Conservation (phyloP, 2,888 invertebrate genomes). For the Cosmia trapezina region DNA sequence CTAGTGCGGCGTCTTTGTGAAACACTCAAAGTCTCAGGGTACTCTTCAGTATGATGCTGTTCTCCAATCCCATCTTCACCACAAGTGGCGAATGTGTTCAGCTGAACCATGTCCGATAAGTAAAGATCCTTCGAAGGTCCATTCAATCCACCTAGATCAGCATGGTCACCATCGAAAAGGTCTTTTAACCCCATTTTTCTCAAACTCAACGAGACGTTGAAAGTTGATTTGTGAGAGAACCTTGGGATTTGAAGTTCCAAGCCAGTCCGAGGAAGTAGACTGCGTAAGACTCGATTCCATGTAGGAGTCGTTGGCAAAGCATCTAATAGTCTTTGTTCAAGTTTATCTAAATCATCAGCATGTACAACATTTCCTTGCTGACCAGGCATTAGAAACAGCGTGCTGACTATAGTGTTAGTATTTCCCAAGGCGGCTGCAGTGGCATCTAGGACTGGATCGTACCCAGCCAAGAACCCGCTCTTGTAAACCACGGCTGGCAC, state of each 20-base stretch:
- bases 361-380: constrained; percentile 95
- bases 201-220: constrained; percentile 94
- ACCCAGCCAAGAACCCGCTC: constrained; percentile 94
- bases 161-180: constrained; percentile 93
- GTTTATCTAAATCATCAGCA: constrained; percentile 93
- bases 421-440: constrained; percentile 95
- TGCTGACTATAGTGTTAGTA: constrained; percentile 93
- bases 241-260: constrained; percentile 96
- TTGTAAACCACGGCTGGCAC: constrained; percentile 96
- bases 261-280: constrained; percentile 93
- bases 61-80: constrained; percentile 93
- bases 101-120: constrained; percentile 95
- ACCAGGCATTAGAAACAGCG: constrained; percentile 95
- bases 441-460: constrained; percentile 95
- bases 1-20: constrained; percentile 82
- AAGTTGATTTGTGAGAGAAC: constrained; percentile 95
- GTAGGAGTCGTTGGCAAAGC: constrained; percentile 92
- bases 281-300: constrained; percentile 94
- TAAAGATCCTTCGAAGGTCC: constrained; percentile 94
- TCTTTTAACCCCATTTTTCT: constrained; percentile 95
- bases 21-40: constrained; percentile 92
- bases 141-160: constrained; percentile 95
- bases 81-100: constrained; percentile 96
- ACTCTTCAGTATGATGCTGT: constrained; percentile 95
- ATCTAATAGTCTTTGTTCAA: constrained; percentile 93